Conservation (phyloP, 1,140 invertebrate genomes). For the Pomacea maculata region DNA sequence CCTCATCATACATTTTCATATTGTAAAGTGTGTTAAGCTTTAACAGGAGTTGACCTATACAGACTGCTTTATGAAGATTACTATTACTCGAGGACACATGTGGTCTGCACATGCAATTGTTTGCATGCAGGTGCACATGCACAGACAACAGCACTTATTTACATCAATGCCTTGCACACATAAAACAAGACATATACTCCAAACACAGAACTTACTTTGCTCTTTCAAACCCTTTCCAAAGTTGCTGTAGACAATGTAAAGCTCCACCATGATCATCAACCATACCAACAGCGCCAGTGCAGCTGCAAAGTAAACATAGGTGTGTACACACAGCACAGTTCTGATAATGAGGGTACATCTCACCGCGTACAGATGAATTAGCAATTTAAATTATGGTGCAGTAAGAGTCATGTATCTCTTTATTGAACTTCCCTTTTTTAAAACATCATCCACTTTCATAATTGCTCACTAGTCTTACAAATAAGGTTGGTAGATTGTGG, state of each 20-base stretch:
- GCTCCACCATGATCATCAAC: constrained; percentile 48
- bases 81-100: too few relatives aligned
- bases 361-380: too few relatives aligned
- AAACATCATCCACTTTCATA: neutral
- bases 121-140: too few relatives aligned
- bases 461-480: neutral
- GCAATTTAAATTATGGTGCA: too few relatives aligned
- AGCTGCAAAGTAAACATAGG: constrained; percentile 25
- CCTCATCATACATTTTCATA: too few relatives aligned
- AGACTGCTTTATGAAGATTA: too few relatives aligned
- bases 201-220: constrained; percentile 36
- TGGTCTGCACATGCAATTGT: too few relatives aligned
- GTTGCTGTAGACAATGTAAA: constrained; percentile 48
- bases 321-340: neutral
- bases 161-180: too few relatives aligned
- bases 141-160: too few relatives aligned
- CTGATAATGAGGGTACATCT: neutral
- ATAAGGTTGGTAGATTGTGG: neutral
- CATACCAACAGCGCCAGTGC: constrained; percentile 46
- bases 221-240: constrained; percentile 57
- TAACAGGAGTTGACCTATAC: too few relatives aligned
- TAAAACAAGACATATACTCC: too few relatives aligned
- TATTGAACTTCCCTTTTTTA: neutral
- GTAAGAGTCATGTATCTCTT: neutral
- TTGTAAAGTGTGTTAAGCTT: too few relatives aligned